These are phyloP conservation scores for Patella ulyssiponensis DNA, from an alignment of 2,888 invertebrate genomes.

Conservation along the genomic window DNA sequence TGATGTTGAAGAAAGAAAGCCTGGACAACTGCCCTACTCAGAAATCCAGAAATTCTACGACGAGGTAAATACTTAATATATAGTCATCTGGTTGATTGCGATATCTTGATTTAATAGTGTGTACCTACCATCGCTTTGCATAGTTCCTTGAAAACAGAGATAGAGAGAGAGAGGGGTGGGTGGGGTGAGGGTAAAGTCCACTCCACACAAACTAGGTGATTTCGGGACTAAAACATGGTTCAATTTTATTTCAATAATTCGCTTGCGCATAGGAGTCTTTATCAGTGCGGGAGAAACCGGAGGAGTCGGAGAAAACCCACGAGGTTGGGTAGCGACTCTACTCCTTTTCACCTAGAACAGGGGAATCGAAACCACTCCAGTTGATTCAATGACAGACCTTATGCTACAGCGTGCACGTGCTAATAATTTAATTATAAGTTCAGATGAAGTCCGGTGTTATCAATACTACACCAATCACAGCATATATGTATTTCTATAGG, in stretches of 20 bases:
- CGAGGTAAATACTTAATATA: slow-evolving; percentile 38
- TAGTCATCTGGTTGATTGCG: too few relatives aligned
- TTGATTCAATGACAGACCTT: not conserved
- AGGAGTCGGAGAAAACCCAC: too few relatives aligned
- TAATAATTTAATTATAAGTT: not conserved
- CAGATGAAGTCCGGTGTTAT: not conserved
- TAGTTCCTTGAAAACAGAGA: not conserved
- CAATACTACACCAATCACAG: not conserved
- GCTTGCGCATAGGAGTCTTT: too few relatives aligned
- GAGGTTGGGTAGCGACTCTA: too few relatives aligned
- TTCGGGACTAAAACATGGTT: too few relatives aligned
- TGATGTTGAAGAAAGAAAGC: slow-evolving; percentile 37
- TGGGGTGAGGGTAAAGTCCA: too few relatives aligned
- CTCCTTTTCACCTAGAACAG: too few relatives aligned
- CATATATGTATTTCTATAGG: slow-evolving; percentile 38
- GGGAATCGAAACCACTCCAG: not conserved
- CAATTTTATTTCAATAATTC: too few relatives aligned
- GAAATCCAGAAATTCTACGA: slow-evolving; percentile 48
- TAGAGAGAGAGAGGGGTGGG: too few relatives aligned
- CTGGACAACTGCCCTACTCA: slow-evolving; percentile 50
- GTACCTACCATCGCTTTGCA: not conserved
- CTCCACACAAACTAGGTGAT: too few relatives aligned
- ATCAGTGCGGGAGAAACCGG: too few relatives aligned
- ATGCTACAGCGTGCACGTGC: not conserved
- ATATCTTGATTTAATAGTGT: too few relatives aligned